Conservation (phyloP, 1,140 invertebrate species). For the Scylla paramamosain region DNA sequence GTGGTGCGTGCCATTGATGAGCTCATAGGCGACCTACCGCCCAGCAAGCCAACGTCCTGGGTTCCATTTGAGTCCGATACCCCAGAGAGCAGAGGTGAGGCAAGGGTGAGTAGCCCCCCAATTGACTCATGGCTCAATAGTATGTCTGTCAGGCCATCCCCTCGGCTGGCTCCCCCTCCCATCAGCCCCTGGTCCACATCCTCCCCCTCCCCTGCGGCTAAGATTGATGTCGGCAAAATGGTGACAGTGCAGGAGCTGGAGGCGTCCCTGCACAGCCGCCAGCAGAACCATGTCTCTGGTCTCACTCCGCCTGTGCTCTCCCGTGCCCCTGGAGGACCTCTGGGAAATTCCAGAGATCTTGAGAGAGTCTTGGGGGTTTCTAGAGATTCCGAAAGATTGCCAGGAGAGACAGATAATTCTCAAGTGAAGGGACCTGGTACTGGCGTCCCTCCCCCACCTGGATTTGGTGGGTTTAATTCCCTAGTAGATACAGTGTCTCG, state of each 20-base stretch:
- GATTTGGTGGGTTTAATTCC: slow-evolving; percentile 61
- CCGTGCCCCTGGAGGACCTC: slow-evolving; percentile 39
- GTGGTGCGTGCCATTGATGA: slow-evolving; percentile 67
- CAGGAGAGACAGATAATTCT: not conserved
- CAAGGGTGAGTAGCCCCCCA: slow-evolving; percentile 47
- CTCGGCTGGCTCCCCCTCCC: slow-evolving; percentile 21
- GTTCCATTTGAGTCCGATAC: not conserved
- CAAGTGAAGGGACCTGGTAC: slow-evolving; percentile 6
- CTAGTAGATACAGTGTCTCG: slow-evolving; percentile 64
- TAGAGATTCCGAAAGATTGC: not conserved
- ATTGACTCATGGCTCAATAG: slow-evolving; percentile 57
- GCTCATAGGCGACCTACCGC: slow-evolving; percentile 61
- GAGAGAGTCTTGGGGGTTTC: slow-evolving; percentile 25
- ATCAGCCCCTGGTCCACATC: slow-evolving; percentile 51
- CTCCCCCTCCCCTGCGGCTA: slow-evolving; percentile 22
- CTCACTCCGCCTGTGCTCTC: slow-evolving; percentile 9
- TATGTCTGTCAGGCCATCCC: not conserved
- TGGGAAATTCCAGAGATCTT: slow-evolving; percentile 13
- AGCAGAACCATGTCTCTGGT: slow-evolving; percentile 28
- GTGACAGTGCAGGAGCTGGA: slow-evolving; percentile 70
- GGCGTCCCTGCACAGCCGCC: slow-evolving; percentile 51
- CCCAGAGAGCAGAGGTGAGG: not conserved
- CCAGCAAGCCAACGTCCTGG: slow-evolving; percentile 56
- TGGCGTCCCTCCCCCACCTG: slow-evolving; percentile 68
- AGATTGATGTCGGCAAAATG: slow-evolving; percentile 60